A percentile compares a stretch with the other conserved stretches of the same genome.
These are phyloP conservation scores for Ridgeia piscesae DNA, from an alignment of 1,140 invertebrate species.

Conservation along the genomic window DNA sequence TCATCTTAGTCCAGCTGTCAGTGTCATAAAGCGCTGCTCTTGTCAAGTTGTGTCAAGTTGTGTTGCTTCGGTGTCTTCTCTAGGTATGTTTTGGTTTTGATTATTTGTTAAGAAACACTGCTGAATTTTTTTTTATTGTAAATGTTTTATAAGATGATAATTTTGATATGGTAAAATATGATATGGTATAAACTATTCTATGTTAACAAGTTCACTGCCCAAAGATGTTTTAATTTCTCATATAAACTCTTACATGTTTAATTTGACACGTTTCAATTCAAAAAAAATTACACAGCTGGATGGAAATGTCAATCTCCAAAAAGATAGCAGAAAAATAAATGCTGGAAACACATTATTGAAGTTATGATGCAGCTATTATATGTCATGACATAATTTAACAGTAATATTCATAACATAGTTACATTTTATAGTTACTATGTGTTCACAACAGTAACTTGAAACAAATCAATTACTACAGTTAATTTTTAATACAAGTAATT, in stretches of 20 bases:
- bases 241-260: too few species aligned
- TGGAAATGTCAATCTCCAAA: not conserved
- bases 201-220: not conserved
- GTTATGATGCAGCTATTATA: too few species aligned
- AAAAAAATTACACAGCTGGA: not conserved
- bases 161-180: not conserved
- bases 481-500: too few species aligned
- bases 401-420: too few species aligned
- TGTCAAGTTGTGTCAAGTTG: not conserved
- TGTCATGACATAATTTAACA: too few species aligned
- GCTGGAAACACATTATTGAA: too few species aligned
- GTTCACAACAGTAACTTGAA: too few species aligned
- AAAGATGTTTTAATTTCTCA: too few species aligned
- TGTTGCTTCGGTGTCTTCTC: not conserved
- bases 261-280: not conserved
- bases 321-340: not conserved
- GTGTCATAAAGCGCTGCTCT: not conserved
- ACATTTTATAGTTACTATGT: too few species aligned
- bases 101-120: not conserved
- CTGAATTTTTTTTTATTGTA: not conserved
- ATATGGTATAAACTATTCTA: not conserved
- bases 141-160: not conserved
- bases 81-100: not conserved
- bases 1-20: not conserved
- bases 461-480: too few species aligned